Conservation (phyloP, 1,140 invertebrate species). For the Eciton burchellii region DNA sequence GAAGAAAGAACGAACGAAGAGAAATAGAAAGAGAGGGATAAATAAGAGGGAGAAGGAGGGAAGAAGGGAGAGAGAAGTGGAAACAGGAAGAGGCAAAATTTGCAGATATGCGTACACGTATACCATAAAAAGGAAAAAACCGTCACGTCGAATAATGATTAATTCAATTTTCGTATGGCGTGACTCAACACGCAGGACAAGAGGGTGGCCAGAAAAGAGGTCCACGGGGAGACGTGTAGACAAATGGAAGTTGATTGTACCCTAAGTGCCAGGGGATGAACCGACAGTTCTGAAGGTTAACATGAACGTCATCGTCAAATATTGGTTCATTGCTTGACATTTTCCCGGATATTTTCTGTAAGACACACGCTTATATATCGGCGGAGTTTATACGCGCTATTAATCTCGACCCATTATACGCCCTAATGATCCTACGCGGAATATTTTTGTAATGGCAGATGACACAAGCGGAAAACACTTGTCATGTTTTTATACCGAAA, state of each 20-base stretch:
- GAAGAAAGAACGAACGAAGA: too few relatives aligned
- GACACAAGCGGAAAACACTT: neutral
- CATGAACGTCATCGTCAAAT: conserved; percentile 74
- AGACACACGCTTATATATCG: conserved; percentile 11
- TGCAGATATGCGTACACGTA: neutral
- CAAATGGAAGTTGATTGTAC: conserved; percentile 74
- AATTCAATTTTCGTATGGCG: neutral
- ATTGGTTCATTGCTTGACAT: conserved; percentile 74
- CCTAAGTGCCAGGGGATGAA: conserved; percentile 70
- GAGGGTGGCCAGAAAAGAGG: neutral
- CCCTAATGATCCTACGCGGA: conserved; percentile 59
- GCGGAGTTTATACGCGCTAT: conserved; percentile 71
- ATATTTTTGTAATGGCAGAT: conserved; percentile 65
- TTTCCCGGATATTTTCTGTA: conserved; percentile 71
- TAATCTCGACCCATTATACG: conserved; percentile 75
- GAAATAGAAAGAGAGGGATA: neutral
- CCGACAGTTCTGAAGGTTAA: conserved; percentile 75
- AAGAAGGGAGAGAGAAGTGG: too few relatives aligned
- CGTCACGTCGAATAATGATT: conserved; percentile 6
- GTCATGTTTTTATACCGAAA: neutral
- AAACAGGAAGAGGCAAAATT: too few relatives aligned
- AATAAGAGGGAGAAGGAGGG: neutral
- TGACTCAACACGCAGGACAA: conserved; percentile 42
- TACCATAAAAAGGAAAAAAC: neutral
- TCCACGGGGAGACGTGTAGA: conserved; percentile 55